Evolutionary conservation across 1,140 invertebrate genomes (phyloP).

Genomic region (Drosophila teissieri): DNA sequence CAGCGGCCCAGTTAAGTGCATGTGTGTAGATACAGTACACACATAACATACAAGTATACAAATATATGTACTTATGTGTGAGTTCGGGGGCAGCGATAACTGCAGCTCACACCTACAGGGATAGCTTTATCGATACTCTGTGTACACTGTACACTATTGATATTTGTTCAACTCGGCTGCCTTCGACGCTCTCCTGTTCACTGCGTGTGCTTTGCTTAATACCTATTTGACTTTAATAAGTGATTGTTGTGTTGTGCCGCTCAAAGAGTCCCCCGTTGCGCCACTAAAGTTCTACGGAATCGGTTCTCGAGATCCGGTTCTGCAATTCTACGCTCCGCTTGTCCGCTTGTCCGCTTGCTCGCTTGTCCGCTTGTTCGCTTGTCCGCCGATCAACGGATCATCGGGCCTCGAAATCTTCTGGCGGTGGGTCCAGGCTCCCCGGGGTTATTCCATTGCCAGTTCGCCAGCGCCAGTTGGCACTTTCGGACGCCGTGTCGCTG

Average conservation of each 20-base stretch:
- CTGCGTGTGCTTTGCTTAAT: slow-evolving; percentile 75
- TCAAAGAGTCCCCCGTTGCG: slow-evolving; percentile 74
- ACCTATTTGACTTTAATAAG: slow-evolving; percentile 84
- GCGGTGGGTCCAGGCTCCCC: neutral
- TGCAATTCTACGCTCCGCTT: neutral
- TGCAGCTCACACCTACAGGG: slow-evolving; percentile 22
- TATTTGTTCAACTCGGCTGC: slow-evolving; percentile 72
- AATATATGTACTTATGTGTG: neutral
- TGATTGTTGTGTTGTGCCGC: slow-evolving; percentile 83
- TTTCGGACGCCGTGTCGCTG: slow-evolving; percentile 38
- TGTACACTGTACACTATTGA: slow-evolving; percentile 66
- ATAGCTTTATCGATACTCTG: slow-evolving; percentile 47
- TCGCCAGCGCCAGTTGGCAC: slow-evolving; percentile 8
- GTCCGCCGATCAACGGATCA: neutral
- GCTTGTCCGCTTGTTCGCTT: too few relatives aligned
- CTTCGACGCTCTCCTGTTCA: slow-evolving; percentile 8
- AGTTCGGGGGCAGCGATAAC: slow-evolving; percentile 18
- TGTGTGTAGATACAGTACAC: slow-evolving; percentile 12
- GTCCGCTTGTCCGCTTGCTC: slow-evolving; percentile 1
- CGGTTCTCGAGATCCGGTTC: neutral
- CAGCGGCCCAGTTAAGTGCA: neutral
- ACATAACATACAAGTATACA: neutral
- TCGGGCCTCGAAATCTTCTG: neutral
- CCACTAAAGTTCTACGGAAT: slow-evolving; percentile 34
- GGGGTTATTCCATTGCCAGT: slow-evolving; percentile 34